Evolutionary conservation across 2,113 vertebrate species (phyloP).

Genomic region (Trogon surrucura): DNA sequence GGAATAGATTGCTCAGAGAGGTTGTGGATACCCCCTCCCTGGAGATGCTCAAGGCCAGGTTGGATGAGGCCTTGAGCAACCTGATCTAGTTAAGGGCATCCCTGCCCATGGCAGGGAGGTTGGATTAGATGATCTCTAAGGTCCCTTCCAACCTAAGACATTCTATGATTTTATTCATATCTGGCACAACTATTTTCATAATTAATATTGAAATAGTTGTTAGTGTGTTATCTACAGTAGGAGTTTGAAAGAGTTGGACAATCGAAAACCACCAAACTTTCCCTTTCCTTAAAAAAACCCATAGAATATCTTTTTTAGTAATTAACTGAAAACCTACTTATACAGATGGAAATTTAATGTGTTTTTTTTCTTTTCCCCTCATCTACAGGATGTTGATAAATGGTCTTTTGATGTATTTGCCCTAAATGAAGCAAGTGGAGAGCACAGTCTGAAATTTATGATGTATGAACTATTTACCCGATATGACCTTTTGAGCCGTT

Average conservation of each 20-base stretch:
- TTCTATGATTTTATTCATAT: neutral
- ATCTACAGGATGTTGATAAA: conserved; percentile 91
- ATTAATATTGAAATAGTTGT: neutral
- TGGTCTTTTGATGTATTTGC: conserved; percentile 97
- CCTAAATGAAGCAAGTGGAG: conserved; percentile 92
- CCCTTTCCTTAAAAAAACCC: neutral
- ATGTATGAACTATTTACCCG: conserved; percentile 97
- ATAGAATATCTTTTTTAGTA: neutral
- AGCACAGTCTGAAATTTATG: conserved; percentile 97
- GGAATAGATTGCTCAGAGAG: too few species aligned
- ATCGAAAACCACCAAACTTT: neutral
- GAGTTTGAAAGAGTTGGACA: neutral
- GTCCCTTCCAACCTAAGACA: too few species aligned
- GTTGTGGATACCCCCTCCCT: too few species aligned
- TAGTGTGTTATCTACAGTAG: neutral
- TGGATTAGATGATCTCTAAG: too few species aligned
- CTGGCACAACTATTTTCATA: neutral
- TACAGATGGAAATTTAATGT: neutral
- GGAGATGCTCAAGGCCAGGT: too few species aligned
- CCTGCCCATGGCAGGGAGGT: too few species aligned
- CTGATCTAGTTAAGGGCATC: too few species aligned
- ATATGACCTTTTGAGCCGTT: conserved; percentile 98
- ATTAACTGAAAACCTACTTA: neutral
- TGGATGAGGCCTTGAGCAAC: too few species aligned
- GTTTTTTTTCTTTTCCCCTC: neutral